Base-by-base conservation (phyloP, 2,888 invertebrate species). In the Cheilosia variabilis region DNA sequence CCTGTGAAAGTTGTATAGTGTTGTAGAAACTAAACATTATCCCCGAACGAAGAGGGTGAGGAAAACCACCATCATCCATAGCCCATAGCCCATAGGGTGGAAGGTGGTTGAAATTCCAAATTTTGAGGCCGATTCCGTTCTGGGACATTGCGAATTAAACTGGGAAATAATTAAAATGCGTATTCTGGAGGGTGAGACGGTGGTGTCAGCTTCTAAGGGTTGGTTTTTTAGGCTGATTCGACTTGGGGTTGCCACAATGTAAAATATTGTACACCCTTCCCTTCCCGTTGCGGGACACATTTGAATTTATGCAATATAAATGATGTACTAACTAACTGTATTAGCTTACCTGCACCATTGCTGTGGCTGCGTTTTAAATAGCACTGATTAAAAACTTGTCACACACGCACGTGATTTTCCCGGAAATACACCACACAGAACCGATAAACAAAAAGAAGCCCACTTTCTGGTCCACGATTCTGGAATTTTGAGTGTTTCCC, bases 41-140 rank as follows among this genome's bases (percentile, higher is more conserved):
- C 69, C 69, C 47, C 17, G 47, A 47, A 58, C 50, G 53, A 17
- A 17, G 37, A 50, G 60, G 66, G 57, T 58, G 73, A 65, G 41
- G 50, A 27, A 27, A 19, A 63, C 50, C 60, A 52, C 66, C 27
- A 45, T 50, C 68, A 63, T 41, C 55, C n/a, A 62, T 43, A 52
- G 13, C 24, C 58, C 22, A 37, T 50, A 62, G 52, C 24, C 47
- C 15, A 69, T 43, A 19, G 57, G 72, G 72, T 66, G 58, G 78
- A 31, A 31, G 37, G 34, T 65, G 63, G 63, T 17, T 22, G 52
- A 76, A 58, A 50, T 43, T 31, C 31, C 50, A 43, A 19, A 66
- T 81, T 86, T 86, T 86, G 81, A 81, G 86, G 45, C 76, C 47
- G 81, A 86, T 86, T 86, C 81, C 86, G 81, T 81, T 81, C 50